Evolutionary conservation across 2,888 invertebrate genomes (phyloP).

Genomic region (Spisula solida): DNA sequence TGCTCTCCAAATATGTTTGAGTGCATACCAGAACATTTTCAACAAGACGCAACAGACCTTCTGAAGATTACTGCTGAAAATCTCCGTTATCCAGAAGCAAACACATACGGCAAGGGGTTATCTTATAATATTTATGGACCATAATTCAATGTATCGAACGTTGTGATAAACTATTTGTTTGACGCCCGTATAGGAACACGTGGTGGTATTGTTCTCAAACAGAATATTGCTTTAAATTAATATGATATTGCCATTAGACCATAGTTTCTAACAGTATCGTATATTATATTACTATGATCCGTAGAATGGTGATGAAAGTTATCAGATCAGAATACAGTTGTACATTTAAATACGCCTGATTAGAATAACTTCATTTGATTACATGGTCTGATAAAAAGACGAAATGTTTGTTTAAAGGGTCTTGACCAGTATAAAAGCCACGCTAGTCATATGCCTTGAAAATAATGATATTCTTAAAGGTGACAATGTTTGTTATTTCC

Average conservation of each 20-base stretch:
- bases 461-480: too few relatives aligned
- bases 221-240: not conserved
- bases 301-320: too few relatives aligned
- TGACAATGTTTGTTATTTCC: too few relatives aligned
- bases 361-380: too few relatives aligned
- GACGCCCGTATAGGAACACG: not conserved
- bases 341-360: too few relatives aligned
- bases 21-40: not conserved
- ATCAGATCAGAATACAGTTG: too few relatives aligned
- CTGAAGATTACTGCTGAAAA: not conserved
- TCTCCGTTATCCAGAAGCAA: constrained; percentile 17
- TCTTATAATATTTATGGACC: not conserved
- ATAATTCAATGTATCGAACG: not conserved
- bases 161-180: not conserved
- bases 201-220: not conserved
- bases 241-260: not conserved
- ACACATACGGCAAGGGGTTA: not conserved
- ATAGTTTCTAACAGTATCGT: not conserved
- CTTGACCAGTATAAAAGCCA: too few relatives aligned
- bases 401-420: too few relatives aligned
- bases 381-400: too few relatives aligned
- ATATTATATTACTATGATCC: not conserved
- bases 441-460: too few relatives aligned
- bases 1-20: not conserved
- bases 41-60: not conserved